A percentile compares a stretch with the other conserved stretches of the same genome.
Evolutionary conservation across 1,140 invertebrate species (phyloP).

Genomic region (Gerris buenoi): DNA sequence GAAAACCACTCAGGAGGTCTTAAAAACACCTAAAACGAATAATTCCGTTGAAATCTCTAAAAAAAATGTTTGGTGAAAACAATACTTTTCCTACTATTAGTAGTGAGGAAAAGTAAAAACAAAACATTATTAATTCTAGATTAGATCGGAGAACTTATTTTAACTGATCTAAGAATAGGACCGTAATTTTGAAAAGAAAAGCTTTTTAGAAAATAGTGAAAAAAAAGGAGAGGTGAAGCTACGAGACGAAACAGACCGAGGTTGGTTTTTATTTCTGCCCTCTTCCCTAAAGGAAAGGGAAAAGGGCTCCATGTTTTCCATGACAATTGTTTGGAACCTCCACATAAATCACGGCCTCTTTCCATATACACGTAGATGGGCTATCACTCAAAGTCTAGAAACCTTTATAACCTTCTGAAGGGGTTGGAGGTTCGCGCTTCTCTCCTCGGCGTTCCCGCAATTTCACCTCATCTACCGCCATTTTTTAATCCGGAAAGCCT

Average conservation of each 20-base stretch:
- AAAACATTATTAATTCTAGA: not conserved
- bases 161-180: not conserved
- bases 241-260: not conserved
- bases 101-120: not conserved
- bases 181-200: not conserved
- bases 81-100: too few species aligned
- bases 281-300: too few species aligned
- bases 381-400: not conserved
- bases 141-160: not conserved
- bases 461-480: too few species aligned
- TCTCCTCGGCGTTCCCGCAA: too few species aligned
- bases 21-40: too few species aligned
- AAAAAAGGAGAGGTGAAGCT: not conserved
- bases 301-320: not conserved
- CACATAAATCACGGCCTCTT: not conserved
- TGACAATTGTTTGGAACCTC: not conserved
- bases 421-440: too few species aligned
- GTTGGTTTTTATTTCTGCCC: not conserved
- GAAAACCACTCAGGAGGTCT: too few species aligned
- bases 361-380: not conserved
- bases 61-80: too few species aligned
- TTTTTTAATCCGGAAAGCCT: too few species aligned
- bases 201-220: not conserved
- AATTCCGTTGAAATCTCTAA: too few species aligned
- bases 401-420: not conserved